Evolutionary conservation across 1,140 invertebrate species (phyloP), one percentile per base, ranked within the genome.

Genomic region (Pogonomyrmex barbatus): DNA sequence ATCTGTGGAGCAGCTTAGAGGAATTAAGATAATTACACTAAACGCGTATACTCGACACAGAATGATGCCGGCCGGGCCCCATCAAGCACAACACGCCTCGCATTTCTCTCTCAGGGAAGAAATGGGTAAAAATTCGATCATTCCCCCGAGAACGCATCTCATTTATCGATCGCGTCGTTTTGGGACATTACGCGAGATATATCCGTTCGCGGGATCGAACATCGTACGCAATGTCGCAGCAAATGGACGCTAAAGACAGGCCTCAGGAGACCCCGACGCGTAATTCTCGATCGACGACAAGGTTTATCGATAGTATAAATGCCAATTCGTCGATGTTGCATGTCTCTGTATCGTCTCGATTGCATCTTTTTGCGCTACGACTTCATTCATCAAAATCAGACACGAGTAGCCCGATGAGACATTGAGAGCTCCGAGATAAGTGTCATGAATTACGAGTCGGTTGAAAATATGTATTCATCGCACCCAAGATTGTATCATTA

Each of bases 341-440:
- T 60, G 30, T 73, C 56, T 47, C 54, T 12, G 67, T n/a, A 4
- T 0, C 39, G 52, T n/a, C 33, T n/a, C 67, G 54, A 58, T 73
- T 60, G 42, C 79, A 75, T 60, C 71, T 73, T 71, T 39, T 71
- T 39, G 54, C 79, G 30, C 52, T 58, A 30, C 42, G 30, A 17
- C 54, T 83, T 73, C 30, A 82, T 82, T 82, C 45, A 60, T 83
- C 54, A 73, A 39, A 62, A 42, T 47, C 12, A 4, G 77, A 79
- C 78, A n/a, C 76, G 63, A 81, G 33, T 47, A 30, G 54, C 54
- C 9, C 67, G 47, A 45, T 47, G 47, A 45, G 24, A 83, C 68
- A 47, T 73, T 83, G 79, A 73, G 54, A 24, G 79, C 33, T 36
- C 54, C 54, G 68, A 83, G 79, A 83, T 83, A 83, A 83, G 42